Conservation (phyloP, 1,140 invertebrate genomes). For the Adoxophyes honmai region DNA sequence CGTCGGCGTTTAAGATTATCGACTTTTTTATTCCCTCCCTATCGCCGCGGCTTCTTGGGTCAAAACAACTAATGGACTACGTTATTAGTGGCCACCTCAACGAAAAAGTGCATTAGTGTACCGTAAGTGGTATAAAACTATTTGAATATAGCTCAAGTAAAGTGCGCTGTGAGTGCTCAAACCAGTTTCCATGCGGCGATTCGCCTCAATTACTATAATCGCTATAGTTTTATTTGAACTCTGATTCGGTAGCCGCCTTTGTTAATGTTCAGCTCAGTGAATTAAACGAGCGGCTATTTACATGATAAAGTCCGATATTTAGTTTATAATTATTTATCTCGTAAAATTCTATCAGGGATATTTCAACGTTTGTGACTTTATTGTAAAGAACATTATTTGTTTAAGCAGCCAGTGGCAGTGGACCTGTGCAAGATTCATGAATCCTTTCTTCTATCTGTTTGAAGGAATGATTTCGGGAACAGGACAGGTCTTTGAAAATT, state of each 20-base stretch:
- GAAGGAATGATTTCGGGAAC: slow-evolving; percentile 18
- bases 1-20: slow-evolving; percentile 23
- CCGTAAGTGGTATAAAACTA: slow-evolving; percentile 66
- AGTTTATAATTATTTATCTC: slow-evolving; percentile 4
- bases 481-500: slow-evolving; percentile 33
- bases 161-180: slow-evolving; percentile 56
- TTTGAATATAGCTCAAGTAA: slow-evolving; percentile 69
- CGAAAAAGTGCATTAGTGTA: slow-evolving; percentile 70
- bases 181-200: slow-evolving; percentile 56
- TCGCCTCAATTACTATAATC: slow-evolving; percentile 61
- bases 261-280: slow-evolving; percentile 8
- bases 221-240: slow-evolving; percentile 42
- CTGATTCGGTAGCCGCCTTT: slow-evolving; percentile 32
- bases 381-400: slow-evolving; percentile 12
- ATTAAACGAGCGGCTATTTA: slow-evolving; percentile 8
- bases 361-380: slow-evolving; percentile 8
- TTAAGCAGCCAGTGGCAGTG: not conserved
- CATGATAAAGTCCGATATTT: slow-evolving; percentile 10
- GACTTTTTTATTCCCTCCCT: slow-evolving; percentile 41
- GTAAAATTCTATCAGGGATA: not conserved
- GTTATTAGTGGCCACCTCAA: slow-evolving; percentile 61
- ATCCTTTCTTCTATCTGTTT: slow-evolving; percentile 6
- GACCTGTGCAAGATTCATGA: not conserved
- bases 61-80: slow-evolving; percentile 60
- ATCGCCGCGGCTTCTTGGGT: slow-evolving; percentile 42